Evolutionary conservation across 2,113 vertebrate species (phyloP), one percentile per base, ranked within the genome.

Genomic region (Tenebrosternarchus preto): DNA sequence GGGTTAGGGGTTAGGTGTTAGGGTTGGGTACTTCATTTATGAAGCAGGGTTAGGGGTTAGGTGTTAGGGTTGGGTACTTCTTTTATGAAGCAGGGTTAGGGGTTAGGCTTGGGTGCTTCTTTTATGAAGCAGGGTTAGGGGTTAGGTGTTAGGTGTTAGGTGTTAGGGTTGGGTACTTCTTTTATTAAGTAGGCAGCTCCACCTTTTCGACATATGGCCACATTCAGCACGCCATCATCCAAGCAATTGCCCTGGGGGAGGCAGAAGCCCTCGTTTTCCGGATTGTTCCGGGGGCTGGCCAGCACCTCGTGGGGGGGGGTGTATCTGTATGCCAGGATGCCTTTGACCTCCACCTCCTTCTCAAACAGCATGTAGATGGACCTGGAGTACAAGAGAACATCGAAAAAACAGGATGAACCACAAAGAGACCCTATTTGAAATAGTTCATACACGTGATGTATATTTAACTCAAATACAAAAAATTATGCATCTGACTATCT

Each of bases 201-300:
- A 98, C 98, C 97, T 81, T 95, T 93, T 27, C 92, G 95, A 91
- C 98, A 99, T 66, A 92, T 56, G 43, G 95, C 98, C 90, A 98
- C 93, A 0, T 98, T 96, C 55, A 99, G 90, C 24, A 99, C 90
- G 0, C 98, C 98, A 0, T 97, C 92, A 67, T 94, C 95, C 57
- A 95, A 90, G 88, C 98, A 99, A 82, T 97, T 93, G 0, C 92
- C 81, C 0, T 91, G 82, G 0, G 91, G 94, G 57, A 95, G 76
- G 5, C 98, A 99, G 93, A 98, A 99, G 0, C 98, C 97, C 6
- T 93, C 91, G 0, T 99, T 99, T 80, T 90, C 94, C 0, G 96
- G 94, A 77, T 95, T 98, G 71, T 95, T 91, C 0, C 92, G 91
- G 0, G 86, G 88, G 82, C 96, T 98, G 87, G 95, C 96, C 68